These are phyloP conservation scores for Rhopalosiphum padi DNA, from an alignment of 1,140 invertebrate genomes.

Conservation along the genomic window DNA sequence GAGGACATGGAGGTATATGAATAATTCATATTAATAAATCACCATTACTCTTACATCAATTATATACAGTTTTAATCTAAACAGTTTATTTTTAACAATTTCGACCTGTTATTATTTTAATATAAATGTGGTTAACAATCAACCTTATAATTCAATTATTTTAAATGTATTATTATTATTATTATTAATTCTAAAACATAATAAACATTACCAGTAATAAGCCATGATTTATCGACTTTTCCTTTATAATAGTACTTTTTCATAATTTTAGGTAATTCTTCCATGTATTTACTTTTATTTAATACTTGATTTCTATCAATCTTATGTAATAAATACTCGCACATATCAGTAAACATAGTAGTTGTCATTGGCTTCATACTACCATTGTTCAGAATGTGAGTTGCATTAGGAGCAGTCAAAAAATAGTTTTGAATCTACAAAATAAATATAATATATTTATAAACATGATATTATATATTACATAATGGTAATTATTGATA, in stretches of 20 bases:
- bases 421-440: constrained; percentile 53
- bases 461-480: neutral
- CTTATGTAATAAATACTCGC: constrained; percentile 40
- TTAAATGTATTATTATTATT: neutral
- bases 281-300: constrained; percentile 45
- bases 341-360: constrained; percentile 54
- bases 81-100: too few species aligned
- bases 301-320: constrained; percentile 43
- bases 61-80: too few species aligned
- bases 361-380: constrained; percentile 57
- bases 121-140: neutral
- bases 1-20: too few species aligned
- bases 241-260: constrained; percentile 56
- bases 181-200: neutral
- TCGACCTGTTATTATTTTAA: neutral
- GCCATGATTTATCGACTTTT: constrained; percentile 58
- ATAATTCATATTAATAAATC: too few species aligned
- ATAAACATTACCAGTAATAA: constrained; percentile 51
- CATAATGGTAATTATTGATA: too few species aligned
- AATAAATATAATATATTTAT: neutral
- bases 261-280: constrained; percentile 49
- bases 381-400: constrained; percentile 48
- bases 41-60: too few species aligned
- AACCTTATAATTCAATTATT: neutral
- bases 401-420: constrained; percentile 47